These are phyloP conservation scores for Eptesicus fuscus DNA, from an alignment of 2,113 vertebrate genomes.

Conservation along the genomic window DNA sequence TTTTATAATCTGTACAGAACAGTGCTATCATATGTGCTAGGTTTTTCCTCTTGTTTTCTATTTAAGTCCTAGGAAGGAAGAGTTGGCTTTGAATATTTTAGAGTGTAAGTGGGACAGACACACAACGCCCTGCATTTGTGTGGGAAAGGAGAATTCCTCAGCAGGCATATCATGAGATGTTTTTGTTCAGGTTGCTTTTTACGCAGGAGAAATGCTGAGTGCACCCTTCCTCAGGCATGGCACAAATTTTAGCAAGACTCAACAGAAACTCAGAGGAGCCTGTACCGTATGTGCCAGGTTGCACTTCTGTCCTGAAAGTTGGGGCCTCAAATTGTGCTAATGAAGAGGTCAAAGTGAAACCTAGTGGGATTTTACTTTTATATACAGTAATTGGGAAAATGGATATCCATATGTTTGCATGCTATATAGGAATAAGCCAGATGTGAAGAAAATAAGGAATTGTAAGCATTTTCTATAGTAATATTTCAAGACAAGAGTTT, in stretches of 20 bases:
- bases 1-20: not conserved
- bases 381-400: not conserved
- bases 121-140: not conserved
- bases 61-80: constrained; percentile 20
- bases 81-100: constrained; percentile 20
- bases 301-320: constrained; percentile 10
- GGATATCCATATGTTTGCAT: not conserved
- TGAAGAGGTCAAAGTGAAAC: constrained; percentile 22
- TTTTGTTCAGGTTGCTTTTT: not conserved
- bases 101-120: constrained; percentile 8
- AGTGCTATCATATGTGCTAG: not conserved
- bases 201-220: constrained; percentile 56
- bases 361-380: not conserved
- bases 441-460: not conserved
- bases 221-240: constrained; percentile 31
- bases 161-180: not conserved
- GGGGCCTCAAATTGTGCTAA: constrained; percentile 24
- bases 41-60: not conserved
- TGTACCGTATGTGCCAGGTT: not conserved
- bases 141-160: not conserved
- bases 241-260: constrained; percentile 50
- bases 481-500: not conserved
- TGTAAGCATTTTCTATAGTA: not conserved
- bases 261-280: constrained; percentile 20
- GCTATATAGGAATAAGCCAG: not conserved